phyloP scores from a whole-genome alignment of 2,113 vertebrate species.

The Antechinus flavipes region DNA sequence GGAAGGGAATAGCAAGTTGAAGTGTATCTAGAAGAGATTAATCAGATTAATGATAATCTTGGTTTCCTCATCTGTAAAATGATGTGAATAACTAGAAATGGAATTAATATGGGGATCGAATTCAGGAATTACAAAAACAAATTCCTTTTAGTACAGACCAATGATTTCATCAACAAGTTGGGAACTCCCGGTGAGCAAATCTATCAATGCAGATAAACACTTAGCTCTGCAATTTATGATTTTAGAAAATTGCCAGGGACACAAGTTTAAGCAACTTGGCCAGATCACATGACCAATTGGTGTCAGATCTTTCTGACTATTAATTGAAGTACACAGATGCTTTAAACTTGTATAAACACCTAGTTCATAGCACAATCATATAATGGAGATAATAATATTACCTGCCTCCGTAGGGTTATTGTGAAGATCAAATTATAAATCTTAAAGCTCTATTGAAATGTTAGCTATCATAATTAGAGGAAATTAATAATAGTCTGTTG shows the following conservation, averaged over 20 bases:
- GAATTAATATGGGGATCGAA: neutral
- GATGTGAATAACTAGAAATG: neutral
- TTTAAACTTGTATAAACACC: neutral
- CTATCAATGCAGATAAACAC: neutral
- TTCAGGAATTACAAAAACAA: neutral
- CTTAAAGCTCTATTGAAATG: neutral
- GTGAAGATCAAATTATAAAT: neutral
- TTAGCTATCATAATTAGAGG: neutral
- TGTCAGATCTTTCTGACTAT: neutral
- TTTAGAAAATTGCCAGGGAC: neutral
- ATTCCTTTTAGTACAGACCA: neutral
- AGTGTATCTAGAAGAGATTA: neutral
- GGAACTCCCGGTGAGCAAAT: neutral
- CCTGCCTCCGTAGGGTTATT: neutral
- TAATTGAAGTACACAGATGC: neutral
- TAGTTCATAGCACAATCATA: neutral
- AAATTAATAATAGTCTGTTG: neutral
- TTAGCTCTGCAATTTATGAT: neutral
- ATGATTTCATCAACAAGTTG: neutral
- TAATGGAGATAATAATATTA: neutral
- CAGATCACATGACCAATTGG: neutral
- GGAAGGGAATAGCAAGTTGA: neutral
- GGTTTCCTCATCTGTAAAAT: neutral
- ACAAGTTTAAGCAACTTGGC: neutral
- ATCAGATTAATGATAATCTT: neutral